Percentiles rank a stretch among this genome's conserved stretches.
These are phyloP conservation scores for Drosophila mayri DNA, from an alignment of 1,140 invertebrate species.

Conservation along the genomic window DNA sequence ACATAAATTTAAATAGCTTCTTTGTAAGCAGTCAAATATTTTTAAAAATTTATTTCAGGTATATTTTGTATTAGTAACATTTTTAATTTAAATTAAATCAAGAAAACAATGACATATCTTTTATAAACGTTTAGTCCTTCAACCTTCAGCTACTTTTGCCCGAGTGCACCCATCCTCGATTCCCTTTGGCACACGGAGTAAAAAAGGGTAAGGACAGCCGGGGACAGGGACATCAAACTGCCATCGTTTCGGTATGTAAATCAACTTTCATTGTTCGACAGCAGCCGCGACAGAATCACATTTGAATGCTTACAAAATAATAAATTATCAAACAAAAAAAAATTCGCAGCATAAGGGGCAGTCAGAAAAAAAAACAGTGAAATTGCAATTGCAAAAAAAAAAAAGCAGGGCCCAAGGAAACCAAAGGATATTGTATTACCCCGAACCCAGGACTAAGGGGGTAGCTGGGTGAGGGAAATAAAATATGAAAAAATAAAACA, in stretches of 20 bases:
- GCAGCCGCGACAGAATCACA: conserved; percentile 72
- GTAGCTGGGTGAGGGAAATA: conserved; percentile 14
- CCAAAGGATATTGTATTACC: conserved; percentile 69
- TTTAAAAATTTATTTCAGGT: too few relatives aligned
- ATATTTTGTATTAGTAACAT: neutral
- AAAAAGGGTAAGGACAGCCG: conserved; percentile 62
- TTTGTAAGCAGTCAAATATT: too few relatives aligned
- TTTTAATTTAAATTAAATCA: too few relatives aligned
- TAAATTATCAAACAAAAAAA: conserved; percentile 83
- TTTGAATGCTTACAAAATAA: conserved; percentile 85
- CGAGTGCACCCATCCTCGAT: conserved; percentile 3
- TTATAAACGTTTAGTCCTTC: neutral
- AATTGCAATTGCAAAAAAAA: conserved; percentile 49
- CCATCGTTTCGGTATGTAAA: conserved; percentile 84
- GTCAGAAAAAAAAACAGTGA: conserved; percentile 60
- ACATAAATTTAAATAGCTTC: too few relatives aligned
- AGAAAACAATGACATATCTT: neutral
- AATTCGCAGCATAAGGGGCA: conserved; percentile 66
- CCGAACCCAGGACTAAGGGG: conserved; percentile 33
- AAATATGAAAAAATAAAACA: conserved; percentile 2
- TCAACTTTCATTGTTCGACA: conserved; percentile 84
- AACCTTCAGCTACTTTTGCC: neutral
- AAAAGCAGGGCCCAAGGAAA: conserved; percentile 21
- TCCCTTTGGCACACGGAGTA: conserved; percentile 5
- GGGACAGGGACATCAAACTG: conserved; percentile 50